Conservation (phyloP, 2,797 vertebrate genomes). For the Natrix natrix region DNA sequence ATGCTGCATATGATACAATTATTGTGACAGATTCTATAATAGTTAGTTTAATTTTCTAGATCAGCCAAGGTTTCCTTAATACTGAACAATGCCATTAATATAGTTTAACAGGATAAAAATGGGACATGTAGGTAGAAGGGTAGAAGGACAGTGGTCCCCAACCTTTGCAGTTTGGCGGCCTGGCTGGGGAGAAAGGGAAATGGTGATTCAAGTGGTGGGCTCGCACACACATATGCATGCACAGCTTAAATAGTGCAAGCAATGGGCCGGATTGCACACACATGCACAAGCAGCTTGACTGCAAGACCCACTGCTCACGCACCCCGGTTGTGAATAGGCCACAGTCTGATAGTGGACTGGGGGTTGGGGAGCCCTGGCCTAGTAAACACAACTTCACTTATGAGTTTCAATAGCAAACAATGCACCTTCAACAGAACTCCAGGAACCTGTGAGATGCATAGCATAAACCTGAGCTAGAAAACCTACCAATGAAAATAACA, state of each 20-base stretch:
- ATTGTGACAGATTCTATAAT: not conserved
- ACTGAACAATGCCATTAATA: not conserved
- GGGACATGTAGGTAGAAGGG: not conserved
- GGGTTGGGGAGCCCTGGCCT: not conserved
- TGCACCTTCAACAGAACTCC: not conserved
- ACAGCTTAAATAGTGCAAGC: too few relatives aligned
- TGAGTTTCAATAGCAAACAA: too few relatives aligned
- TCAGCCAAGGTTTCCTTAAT: not conserved
- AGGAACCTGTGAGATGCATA: not conserved
- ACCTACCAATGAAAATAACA: not conserved
- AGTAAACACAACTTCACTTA: not conserved
- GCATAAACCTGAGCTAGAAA: not conserved
- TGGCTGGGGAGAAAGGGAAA: not conserved
- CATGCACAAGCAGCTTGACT: not conserved
- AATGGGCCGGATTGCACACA: not conserved
- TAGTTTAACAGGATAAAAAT: not conserved
- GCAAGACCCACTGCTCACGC: not conserved
- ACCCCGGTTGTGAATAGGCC: not conserved
- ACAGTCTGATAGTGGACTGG: not conserved
- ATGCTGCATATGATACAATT: not conserved
- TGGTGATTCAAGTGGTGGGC: fast-evolving
- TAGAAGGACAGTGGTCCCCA: not conserved
- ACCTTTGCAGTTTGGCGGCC: not conserved
- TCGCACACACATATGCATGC: too few relatives aligned
- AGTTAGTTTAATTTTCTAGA: not conserved